phyloP scores from a whole-genome alignment of 1,140 invertebrate genomes.

The Matsumurasca onukii region DNA sequence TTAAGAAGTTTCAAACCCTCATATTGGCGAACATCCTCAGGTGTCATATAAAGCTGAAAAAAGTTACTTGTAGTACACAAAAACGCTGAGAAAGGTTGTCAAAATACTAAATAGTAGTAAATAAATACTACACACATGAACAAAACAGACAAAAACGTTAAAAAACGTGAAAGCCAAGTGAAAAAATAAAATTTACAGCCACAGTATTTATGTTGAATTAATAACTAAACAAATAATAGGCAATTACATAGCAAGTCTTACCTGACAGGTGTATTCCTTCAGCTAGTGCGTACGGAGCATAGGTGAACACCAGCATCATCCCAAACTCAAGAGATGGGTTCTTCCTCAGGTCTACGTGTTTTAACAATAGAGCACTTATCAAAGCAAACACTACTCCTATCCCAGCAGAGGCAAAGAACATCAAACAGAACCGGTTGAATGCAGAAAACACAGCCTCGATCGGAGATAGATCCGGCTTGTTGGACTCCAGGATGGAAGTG shows the following conservation, averaged over 20 bases:
- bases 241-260: conserved; percentile 47
- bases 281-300: conserved; percentile 96
- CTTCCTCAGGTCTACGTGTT: conserved; percentile 95
- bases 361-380: conserved; percentile 89
- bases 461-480: conserved; percentile 67
- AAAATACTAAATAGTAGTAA: too few relatives aligned
- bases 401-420: conserved; percentile 98
- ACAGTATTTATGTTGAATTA: too few relatives aligned
- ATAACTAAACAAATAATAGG: too few relatives aligned
- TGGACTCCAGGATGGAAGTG: conserved; percentile 79
- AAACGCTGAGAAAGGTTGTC: too few relatives aligned
- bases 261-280: conserved; percentile 96
- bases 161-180: too few relatives aligned
- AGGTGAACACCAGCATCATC: conserved; percentile 97
- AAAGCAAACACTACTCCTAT: conserved; percentile 96
- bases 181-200: too few relatives aligned
- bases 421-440: conserved; percentile 88
- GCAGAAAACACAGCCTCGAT: conserved; percentile 88
- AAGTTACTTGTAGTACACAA: too few relatives aligned
- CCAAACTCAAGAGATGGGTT: conserved; percentile 98
- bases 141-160: too few relatives aligned
- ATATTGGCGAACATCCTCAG: too few relatives aligned
- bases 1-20: too few relatives aligned
- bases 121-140: too few relatives aligned
- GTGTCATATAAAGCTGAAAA: too few relatives aligned